Evolutionary conservation across 2,888 invertebrate species (phyloP).

Genomic region (Oegoconia quadripuncta): DNA sequence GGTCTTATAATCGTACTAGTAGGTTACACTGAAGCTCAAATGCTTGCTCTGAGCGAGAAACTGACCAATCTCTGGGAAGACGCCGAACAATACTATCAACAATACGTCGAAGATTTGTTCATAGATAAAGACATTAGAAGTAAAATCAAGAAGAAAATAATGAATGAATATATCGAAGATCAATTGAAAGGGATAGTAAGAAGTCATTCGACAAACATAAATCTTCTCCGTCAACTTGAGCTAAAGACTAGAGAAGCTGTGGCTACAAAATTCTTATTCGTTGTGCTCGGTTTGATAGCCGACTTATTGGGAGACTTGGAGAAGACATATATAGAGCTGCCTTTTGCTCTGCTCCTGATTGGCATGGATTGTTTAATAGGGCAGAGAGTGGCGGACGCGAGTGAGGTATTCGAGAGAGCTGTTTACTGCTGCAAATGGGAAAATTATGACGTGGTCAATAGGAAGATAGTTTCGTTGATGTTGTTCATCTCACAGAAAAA

Average conservation of each 20-base stretch:
- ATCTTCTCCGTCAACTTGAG: neutral
- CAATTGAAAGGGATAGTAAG: neutral
- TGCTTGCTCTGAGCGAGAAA: constrained; percentile 19
- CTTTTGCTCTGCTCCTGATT: constrained; percentile 43
- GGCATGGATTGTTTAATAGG: constrained; percentile 40
- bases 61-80: constrained; percentile 10
- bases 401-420: constrained; percentile 28
- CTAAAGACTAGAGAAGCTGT: constrained; percentile 35
- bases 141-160: too few relatives aligned
- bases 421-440: constrained; percentile 43
- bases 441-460: constrained; percentile 33
- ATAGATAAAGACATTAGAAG: too few relatives aligned
- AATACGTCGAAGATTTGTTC: constrained; percentile 3
- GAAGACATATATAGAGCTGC: constrained; percentile 45
- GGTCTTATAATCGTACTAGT: constrained; percentile 18
- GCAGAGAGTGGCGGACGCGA: constrained; percentile 39
- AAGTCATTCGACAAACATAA: neutral
- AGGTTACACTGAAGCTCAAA: constrained; percentile 24
- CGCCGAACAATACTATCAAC: constrained; percentile 31
- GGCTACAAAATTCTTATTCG: constrained; percentile 39
- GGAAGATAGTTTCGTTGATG: constrained; percentile 36
- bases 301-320: constrained; percentile 51
- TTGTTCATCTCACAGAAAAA: constrained; percentile 37
- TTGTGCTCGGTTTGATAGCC: constrained; percentile 40
- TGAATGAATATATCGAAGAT: neutral